These are phyloP conservation scores for Myioborus miniatus DNA, from an alignment of 2,797 vertebrate species.

Conservation along the genomic window DNA sequence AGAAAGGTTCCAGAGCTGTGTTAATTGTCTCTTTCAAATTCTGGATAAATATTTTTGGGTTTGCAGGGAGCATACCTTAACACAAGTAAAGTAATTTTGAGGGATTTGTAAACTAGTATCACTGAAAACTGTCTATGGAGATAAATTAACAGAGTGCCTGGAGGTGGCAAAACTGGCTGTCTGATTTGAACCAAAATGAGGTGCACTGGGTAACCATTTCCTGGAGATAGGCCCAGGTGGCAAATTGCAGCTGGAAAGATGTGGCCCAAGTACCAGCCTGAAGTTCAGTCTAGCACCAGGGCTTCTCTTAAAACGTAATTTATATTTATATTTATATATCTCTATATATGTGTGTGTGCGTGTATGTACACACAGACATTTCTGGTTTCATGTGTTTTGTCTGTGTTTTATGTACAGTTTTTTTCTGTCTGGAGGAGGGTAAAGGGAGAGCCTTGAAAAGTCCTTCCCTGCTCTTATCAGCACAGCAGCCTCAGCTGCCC, in stretches of 20 bases:
- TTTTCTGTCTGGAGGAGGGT: conserved; percentile 80
- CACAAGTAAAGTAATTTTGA: conserved; percentile 4
- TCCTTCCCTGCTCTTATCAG: conserved; percentile 92
- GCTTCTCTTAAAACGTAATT: neutral
- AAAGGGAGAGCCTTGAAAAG: conserved; percentile 79
- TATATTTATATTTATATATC: fast-evolving
- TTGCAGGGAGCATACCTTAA: conserved; percentile 20
- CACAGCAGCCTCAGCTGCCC: conserved; percentile 96
- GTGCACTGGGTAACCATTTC: conserved; percentile 59
- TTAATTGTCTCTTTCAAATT: conserved; percentile 81
- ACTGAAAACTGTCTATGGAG: neutral
- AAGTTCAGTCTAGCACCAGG: conserved; percentile 82
- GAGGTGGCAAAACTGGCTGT: conserved; percentile 46
- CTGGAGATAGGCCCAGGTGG: conserved; percentile 69
- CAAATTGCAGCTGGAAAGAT: conserved; percentile 81
- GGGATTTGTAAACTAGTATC: neutral
- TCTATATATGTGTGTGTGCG: fast-evolving
- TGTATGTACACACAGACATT: neutral
- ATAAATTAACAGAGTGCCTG: conserved; percentile 11
- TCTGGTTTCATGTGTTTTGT: neutral
- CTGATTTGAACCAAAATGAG: conserved; percentile 71
- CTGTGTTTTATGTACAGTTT: conserved; percentile 66
- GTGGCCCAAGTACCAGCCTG: conserved; percentile 73
- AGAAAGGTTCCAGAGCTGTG: conserved; percentile 74
- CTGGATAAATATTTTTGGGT: conserved; percentile 14